phyloP scores from a whole-genome alignment of 1,140 invertebrate species.

The Oedothorax gibbosus region DNA sequence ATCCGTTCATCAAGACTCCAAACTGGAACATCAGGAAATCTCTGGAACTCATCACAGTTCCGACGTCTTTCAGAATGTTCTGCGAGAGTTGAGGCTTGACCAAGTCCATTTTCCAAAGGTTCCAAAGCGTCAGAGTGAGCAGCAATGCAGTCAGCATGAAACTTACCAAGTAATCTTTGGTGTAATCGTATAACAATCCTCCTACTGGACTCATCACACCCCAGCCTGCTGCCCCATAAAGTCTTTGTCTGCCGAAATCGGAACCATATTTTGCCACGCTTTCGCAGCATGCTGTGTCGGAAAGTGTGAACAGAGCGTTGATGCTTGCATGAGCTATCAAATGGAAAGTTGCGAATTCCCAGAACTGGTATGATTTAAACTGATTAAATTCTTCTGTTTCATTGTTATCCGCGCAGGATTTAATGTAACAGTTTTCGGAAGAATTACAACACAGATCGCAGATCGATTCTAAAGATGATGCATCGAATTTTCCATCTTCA shows the following conservation, averaged over 20 bases:
- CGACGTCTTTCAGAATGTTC: constrained; percentile 37
- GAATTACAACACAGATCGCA: no score
- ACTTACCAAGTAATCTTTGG: neutral
- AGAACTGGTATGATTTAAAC: no score
- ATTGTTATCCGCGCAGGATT: no score
- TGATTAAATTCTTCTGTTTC: no score
- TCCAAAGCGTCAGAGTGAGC: neutral
- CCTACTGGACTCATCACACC: neutral
- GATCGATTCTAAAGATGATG: no score
- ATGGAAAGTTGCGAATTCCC: no score
- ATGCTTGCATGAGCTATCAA: no score
- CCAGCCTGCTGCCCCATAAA: neutral
- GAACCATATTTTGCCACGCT: neutral
- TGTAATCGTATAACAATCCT: constrained; percentile 25
- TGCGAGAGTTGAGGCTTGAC: constrained; percentile 26
- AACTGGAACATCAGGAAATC: constrained; percentile 23
- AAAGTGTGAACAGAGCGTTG: no score
- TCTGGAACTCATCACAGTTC: neutral
- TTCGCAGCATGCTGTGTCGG: neutral
- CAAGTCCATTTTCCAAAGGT: constrained; percentile 28
- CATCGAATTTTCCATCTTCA: no score
- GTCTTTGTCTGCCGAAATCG: neutral
- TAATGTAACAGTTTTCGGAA: no score
- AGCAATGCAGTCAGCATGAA: constrained; percentile 15
- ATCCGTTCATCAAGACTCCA: constrained; percentile 28